These are phyloP conservation scores for Ferrisia virgata DNA, from an alignment of 2,888 invertebrate species.

Conservation along the genomic window DNA sequence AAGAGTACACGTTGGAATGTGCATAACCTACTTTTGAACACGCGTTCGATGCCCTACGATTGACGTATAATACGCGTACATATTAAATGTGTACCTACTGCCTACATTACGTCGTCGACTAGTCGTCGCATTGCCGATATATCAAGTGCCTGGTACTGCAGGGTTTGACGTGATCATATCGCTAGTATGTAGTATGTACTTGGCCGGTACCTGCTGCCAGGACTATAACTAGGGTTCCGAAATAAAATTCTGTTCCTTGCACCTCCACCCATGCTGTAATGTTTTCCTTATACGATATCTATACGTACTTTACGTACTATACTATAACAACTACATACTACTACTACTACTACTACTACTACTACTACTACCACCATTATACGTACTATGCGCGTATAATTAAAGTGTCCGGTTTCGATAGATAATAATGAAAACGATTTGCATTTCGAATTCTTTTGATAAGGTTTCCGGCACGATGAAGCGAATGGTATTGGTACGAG, in stretches of 20 bases:
- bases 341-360: no score
- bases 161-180: background rate
- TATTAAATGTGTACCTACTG: background rate
- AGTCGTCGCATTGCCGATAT: background rate
- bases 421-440: background rate
- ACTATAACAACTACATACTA: no score
- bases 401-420: constrained; percentile 26
- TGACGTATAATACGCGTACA: background rate
- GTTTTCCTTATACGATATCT: no score
- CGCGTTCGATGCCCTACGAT: background rate
- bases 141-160: background rate
- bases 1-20: background rate
- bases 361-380: no score
- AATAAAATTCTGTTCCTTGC: background rate
- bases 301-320: no score
- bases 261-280: background rate
- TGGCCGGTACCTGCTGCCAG: background rate
- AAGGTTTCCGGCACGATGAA: constrained; percentile 12
- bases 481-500: background rate
- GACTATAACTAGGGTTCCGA: background rate
- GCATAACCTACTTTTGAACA: constrained; percentile 1
- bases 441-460: background rate
- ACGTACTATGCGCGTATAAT: no score
- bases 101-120: no score
- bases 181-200: background rate